These are phyloP conservation scores for Lasioglossum zephyrum DNA, from an alignment of 2,888 invertebrate genomes.

Conservation along the genomic window DNA sequence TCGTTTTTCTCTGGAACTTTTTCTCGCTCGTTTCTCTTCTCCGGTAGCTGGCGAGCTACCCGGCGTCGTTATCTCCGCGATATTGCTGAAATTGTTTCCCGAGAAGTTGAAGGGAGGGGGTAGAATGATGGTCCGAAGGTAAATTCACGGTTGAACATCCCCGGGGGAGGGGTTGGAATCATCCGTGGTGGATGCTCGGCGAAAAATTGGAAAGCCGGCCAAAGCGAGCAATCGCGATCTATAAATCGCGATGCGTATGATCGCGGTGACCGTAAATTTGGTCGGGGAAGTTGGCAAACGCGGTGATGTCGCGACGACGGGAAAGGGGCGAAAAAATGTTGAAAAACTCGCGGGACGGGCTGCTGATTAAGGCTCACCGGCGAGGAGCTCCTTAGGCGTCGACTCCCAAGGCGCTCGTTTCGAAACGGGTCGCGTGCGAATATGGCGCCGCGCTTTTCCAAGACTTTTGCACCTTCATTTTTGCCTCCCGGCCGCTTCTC, in stretches of 20 bases:
- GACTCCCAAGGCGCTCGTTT: conserved; percentile 64
- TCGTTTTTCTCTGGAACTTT: conserved; percentile 66
- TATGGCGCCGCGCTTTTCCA: conserved; percentile 77
- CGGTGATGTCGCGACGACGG: neutral
- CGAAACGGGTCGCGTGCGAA: conserved; percentile 74
- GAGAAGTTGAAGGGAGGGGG: neutral
- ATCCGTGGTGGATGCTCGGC: neutral
- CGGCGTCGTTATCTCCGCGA: conserved; percentile 69
- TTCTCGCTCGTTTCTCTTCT: conserved; percentile 36
- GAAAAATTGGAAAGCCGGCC: conserved; percentile 47
- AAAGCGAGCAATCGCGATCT: conserved; percentile 39
- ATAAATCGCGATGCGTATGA: conserved; percentile 50
- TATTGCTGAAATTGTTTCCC: conserved; percentile 14
- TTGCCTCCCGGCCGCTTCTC: conserved; percentile 28
- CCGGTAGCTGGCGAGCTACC: conserved; percentile 22
- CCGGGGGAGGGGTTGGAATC: no score
- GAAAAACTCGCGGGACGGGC: conserved; percentile 33
- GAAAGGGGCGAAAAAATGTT: conserved; percentile 20
- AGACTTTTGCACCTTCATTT: conserved; percentile 29
- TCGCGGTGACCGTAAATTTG: conserved; percentile 43
- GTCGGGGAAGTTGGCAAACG: conserved; percentile 43
- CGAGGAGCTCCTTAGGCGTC: conserved; percentile 52
- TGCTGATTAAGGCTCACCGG: conserved; percentile 47
- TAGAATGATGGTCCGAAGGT: neutral
- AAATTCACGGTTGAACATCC: neutral